These are phyloP conservation scores for Syndactyla subalaris DNA, from an alignment of 2,797 vertebrate genomes.

Conservation along the genomic window DNA sequence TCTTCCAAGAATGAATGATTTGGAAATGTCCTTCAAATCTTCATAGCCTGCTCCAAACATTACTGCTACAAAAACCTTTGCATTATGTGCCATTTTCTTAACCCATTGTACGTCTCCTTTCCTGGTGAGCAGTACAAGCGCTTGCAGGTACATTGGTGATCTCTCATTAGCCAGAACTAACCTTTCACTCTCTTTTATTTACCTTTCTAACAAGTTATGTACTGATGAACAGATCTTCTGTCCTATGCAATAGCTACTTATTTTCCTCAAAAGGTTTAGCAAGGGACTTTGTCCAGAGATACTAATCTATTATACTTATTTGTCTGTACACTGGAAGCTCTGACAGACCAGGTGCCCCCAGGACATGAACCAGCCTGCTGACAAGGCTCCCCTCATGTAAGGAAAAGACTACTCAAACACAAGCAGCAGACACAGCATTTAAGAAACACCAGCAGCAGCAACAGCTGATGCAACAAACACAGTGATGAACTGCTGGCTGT, in stretches of 20 bases:
- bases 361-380: background rate
- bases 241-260: background rate
- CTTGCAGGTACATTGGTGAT: background rate
- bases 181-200: background rate
- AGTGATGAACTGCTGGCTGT: background rate
- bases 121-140: background rate
- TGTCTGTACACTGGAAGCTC: background rate
- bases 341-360: background rate
- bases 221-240: background rate
- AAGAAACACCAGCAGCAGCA: rapidly evolving
- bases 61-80: background rate
- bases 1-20: background rate
- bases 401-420: background rate
- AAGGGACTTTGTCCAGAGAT: background rate
- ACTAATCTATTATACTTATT: background rate
- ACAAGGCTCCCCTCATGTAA: background rate
- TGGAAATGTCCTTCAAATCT: background rate
- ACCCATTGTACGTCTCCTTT: background rate
- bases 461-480: background rate
- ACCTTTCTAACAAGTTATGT: background rate
- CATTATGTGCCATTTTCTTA: background rate
- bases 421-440: background rate
- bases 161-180: background rate
- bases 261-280: background rate
- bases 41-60: background rate